Evolutionary conservation across 2,888 invertebrate genomes (phyloP), one percentile per base, ranked within the genome.

Genomic region (Cremastinae sp.): DNA sequence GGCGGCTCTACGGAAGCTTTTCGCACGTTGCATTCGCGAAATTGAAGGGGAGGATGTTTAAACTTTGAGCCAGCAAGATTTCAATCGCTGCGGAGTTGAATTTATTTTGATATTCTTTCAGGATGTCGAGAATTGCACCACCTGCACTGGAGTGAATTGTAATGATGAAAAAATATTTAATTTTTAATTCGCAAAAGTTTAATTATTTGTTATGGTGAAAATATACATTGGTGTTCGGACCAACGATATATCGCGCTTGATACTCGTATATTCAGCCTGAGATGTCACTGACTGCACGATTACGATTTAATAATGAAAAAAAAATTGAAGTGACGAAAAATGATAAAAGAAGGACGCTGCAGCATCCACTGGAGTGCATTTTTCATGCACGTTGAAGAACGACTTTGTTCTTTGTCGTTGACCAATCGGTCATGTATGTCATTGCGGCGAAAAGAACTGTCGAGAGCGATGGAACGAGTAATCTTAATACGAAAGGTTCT

Each of bases 371-470:
- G 35, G 28, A 28, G 9, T 28, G 47, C 28, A 28, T 12, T 39
- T 28, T 18, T 22, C 47, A 47, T 20, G 16, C 12, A 53, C 45
- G 43, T 70, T 18, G 10, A 35, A 70, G 47, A 66, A 55, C 35
- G 66, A 61, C 45, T 12, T 45, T 14, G 56, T 43, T 65, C 22
- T 66, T 20, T 37, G 22, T 10, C 45, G 18, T 68, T 56, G 53
- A 62, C 72, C 68, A 68, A 75, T 75, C 75, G 72, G 68, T 75
- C 75, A 64, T 72, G 16, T 41, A 39, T 61, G 72, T 68, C 58
- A 58, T 75, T 72, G 68, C 49, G 16, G 35, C 20, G 28, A 45
- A 68, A 16, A 62, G 68, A 56, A 66, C 75, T 53, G 72, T 51
- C 66, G 66, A 62, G 66, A 71, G 53, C 10, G 62, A 68, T 43